phyloP scores from a whole-genome alignment of 2,888 invertebrate genomes.

The Synergus gifuensis region DNA sequence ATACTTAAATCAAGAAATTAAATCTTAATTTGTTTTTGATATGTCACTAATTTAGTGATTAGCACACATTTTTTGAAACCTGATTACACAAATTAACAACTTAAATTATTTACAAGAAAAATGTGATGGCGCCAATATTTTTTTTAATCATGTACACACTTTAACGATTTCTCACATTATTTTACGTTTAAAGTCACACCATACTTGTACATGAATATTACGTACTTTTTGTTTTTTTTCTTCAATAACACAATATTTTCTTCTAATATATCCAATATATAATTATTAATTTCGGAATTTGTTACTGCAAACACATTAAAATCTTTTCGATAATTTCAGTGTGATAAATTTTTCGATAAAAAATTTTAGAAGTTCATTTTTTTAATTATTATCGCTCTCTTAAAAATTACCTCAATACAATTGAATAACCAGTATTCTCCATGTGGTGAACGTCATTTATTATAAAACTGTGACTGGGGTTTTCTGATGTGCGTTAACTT shows the following conservation, averaged over 20 bases:
- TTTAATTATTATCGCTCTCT: constrained; percentile 1
- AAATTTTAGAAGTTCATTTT: neutral
- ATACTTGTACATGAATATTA: neutral
- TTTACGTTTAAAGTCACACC: constrained; percentile 5
- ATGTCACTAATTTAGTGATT: constrained; percentile 5
- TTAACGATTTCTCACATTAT: neutral
- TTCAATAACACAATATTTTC: neutral
- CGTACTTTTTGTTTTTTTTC: neutral
- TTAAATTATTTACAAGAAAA: constrained; percentile 2
- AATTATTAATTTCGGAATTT: neutral
- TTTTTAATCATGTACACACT: neutral
- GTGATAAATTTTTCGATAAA: neutral
- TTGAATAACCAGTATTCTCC: neutral
- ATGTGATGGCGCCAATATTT: neutral
- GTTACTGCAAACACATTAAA: neutral
- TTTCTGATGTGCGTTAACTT: neutral
- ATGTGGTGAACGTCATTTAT: neutral
- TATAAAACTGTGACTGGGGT: constrained; percentile 1
- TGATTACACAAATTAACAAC: neutral
- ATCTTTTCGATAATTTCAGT: neutral
- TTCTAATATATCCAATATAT: neutral
- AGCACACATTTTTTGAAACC: neutral
- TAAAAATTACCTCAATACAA: constrained; percentile 4
- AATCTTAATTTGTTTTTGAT: neutral
- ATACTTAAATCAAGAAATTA: neutral